Conservation (phyloP, 2,797 vertebrate species). For the Pyrrhura leucotis region DNA sequence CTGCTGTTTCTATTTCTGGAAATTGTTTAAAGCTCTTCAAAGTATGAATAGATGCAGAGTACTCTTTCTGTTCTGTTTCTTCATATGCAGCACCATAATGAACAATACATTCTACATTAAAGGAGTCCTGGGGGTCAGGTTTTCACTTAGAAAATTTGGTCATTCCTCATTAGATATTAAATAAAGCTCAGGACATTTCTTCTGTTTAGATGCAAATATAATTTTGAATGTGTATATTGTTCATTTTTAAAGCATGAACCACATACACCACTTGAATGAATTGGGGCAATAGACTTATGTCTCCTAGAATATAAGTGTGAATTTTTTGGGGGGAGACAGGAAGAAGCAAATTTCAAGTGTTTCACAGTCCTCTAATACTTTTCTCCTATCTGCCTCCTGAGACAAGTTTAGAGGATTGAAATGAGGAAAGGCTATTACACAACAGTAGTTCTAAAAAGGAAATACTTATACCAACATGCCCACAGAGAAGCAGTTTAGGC, state of each 20-base stretch:
- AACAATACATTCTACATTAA: not conserved
- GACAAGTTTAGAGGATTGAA: not conserved
- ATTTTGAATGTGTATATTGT: slow-evolving; percentile 22
- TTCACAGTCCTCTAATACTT: slow-evolving; percentile 3
- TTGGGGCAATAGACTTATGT: slow-evolving; percentile 33
- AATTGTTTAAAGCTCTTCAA: slow-evolving; percentile 57
- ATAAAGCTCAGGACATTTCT: slow-evolving; percentile 17
- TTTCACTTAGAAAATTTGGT: slow-evolving; percentile 23
- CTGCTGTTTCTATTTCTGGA: slow-evolving; percentile 61
- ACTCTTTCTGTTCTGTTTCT: slow-evolving; percentile 39
- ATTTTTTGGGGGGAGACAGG: slow-evolving; percentile 24
- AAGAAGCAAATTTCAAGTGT: slow-evolving; percentile 55
- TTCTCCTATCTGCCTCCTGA: not conserved
- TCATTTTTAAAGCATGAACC: slow-evolving; percentile 50
- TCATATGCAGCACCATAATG: not conserved
- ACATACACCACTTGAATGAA: slow-evolving; percentile 30
- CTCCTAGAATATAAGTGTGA: slow-evolving; percentile 4
- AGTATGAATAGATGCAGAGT: slow-evolving; percentile 42
- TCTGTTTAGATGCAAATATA: slow-evolving; percentile 57
- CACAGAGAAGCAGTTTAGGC: not conserved
- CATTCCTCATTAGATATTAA: slow-evolving; percentile 29
- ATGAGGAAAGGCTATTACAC: not conserved
- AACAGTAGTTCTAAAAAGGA: not conserved
- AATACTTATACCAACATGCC: not conserved
- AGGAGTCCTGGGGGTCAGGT: slow-evolving; percentile 14